Conservation (phyloP, 2,797 vertebrate genomes). For the Zalophus californianus region DNA sequence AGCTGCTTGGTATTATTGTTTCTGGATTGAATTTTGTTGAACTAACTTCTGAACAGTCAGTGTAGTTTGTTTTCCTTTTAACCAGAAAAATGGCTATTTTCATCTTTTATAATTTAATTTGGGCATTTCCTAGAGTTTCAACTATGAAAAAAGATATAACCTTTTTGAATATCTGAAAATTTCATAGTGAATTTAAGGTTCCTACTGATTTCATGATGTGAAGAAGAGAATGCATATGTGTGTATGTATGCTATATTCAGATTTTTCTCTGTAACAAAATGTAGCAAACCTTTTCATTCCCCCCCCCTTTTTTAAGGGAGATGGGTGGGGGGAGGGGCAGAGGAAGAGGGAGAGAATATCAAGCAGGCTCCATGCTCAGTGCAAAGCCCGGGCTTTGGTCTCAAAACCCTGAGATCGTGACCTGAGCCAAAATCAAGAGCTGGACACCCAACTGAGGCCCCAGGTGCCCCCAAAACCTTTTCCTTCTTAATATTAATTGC, state of each 20-base stretch:
- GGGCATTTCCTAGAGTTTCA: not conserved
- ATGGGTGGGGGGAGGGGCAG: no score
- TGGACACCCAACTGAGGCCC: not conserved
- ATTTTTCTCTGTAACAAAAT: not conserved
- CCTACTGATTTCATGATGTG: not conserved
- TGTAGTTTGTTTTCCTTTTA: constrained; percentile 10
- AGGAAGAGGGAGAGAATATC: not conserved
- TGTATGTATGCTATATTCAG: not conserved
- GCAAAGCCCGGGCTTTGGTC: not conserved
- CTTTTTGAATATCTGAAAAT: not conserved
- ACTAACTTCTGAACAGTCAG: not conserved
- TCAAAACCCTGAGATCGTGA: not conserved
- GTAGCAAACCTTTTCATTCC: not conserved
- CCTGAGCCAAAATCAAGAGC: not conserved
- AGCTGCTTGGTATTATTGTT: not conserved
- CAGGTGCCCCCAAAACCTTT: not conserved
- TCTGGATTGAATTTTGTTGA: not conserved
- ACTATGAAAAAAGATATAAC: not conserved
- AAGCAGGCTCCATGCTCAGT: not conserved
- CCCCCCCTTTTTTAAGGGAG: no score
- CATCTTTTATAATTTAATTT: not conserved
- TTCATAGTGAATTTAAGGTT: not conserved
- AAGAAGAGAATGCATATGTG: not conserved
- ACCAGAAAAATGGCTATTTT: not conserved
- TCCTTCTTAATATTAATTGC: not conserved